These are phyloP conservation scores for Luperina testacea DNA, from an alignment of 2,888 invertebrate species.

Conservation along the genomic window DNA sequence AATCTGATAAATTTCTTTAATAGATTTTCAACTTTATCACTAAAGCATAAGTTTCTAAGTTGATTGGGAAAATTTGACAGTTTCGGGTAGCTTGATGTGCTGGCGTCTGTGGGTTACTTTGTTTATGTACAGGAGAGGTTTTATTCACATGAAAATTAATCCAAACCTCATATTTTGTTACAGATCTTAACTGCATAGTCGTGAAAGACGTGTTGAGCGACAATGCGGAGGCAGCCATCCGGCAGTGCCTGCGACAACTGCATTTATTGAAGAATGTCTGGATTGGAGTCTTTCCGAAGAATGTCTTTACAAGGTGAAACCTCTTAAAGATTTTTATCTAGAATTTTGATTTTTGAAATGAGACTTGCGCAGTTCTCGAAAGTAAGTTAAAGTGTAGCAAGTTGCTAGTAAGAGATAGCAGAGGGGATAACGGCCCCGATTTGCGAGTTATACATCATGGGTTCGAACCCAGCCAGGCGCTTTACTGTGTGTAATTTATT, in stretches of 20 bases:
- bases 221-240: conserved; percentile 92
- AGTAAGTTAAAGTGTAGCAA: background rate
- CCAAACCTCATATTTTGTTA: conserved; percentile 48
- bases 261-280: conserved; percentile 96
- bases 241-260: conserved; percentile 96
- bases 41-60: too few species aligned
- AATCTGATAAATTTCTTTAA: too few species aligned
- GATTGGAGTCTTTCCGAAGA: conserved; percentile 94
- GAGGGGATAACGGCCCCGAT: too few species aligned
- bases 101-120: background rate
- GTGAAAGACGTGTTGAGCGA: conserved; percentile 90
- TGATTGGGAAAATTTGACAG: too few species aligned
- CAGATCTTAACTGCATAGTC: conserved; percentile 87
- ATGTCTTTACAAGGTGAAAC: conserved; percentile 92
- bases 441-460: background rate
- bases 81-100: too few species aligned
- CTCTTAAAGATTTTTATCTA: background rate
- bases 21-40: too few species aligned
- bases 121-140: background rate
- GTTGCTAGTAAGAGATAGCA: background rate
- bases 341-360: background rate
- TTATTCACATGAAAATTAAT: background rate
- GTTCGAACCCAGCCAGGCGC: background rate
- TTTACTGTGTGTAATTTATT: background rate
- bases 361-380: background rate